phyloP scores from a whole-genome alignment of 2,888 invertebrate species.

The Acronicta psi region DNA sequence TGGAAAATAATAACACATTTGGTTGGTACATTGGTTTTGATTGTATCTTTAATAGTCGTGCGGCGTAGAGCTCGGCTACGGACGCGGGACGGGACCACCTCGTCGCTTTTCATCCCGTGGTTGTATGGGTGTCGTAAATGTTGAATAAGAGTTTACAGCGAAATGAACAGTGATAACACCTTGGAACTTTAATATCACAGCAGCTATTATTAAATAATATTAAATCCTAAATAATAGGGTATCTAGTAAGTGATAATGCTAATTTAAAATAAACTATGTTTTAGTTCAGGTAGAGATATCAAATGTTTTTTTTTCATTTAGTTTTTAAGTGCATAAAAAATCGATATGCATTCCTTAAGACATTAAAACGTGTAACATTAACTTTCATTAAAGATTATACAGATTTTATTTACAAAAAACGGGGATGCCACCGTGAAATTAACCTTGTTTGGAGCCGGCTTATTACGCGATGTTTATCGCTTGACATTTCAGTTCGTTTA shows the following conservation, averaged over 20 bases:
- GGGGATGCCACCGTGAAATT: constrained; percentile 44
- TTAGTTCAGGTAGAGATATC: too few relatives aligned
- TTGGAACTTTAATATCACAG: neutral
- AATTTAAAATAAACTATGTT: too few relatives aligned
- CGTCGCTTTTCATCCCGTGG: constrained; percentile 3
- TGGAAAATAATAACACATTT: constrained; percentile 59
- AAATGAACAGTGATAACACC: neutral
- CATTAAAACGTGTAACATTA: neutral
- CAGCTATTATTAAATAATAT: too few relatives aligned
- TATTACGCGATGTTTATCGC: constrained; percentile 41
- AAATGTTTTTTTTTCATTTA: neutral
- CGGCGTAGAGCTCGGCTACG: constrained; percentile 3
- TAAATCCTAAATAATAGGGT: too few relatives aligned
- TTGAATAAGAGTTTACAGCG: constrained; percentile 4
- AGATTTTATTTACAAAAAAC: constrained; percentile 13
- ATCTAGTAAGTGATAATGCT: too few relatives aligned
- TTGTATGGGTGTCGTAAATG: neutral
- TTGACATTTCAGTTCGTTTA: constrained; percentile 45
- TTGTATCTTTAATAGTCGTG: constrained; percentile 29
- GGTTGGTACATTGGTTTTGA: constrained; percentile 39
- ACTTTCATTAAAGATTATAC: neutral
- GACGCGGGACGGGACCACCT: constrained; percentile 25
- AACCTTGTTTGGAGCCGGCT: constrained; percentile 24
- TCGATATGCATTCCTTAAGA: neutral
- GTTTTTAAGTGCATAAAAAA: neutral